These are phyloP conservation scores for Cynopterus sphinx DNA, from an alignment of 2,797 vertebrate genomes.

Conservation along the genomic window DNA sequence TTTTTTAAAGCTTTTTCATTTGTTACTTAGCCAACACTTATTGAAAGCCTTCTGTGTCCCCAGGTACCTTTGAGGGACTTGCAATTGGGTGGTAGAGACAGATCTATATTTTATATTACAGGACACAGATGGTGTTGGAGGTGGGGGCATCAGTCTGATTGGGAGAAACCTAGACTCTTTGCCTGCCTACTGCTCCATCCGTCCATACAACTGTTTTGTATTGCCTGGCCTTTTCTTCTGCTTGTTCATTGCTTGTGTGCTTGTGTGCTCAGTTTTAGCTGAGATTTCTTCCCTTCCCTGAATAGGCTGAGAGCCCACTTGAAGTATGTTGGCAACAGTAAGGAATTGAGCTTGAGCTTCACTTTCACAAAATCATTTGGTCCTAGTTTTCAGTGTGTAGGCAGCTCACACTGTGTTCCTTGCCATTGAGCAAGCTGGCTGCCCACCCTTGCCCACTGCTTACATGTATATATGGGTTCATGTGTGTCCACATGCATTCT, in stretches of 20 bases:
- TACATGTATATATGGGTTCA: fast-evolving
- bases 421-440: background rate
- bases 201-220: background rate
- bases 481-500: background rate
- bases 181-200: background rate
- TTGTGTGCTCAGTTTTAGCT: background rate
- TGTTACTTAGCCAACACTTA: background rate
- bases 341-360: background rate
- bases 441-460: fast-evolving
- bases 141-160: background rate
- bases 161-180: background rate
- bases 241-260: background rate
- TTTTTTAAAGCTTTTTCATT: background rate
- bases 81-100: too few species aligned
- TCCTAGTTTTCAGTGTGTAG: background rate
- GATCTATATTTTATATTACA: background rate
- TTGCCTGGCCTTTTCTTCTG: background rate
- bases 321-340: background rate
- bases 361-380: background rate
- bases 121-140: background rate
- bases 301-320: background rate
- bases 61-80: background rate
- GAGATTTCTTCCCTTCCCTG: background rate
- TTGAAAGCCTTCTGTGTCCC: background rate
- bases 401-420: background rate